Base-by-base conservation (phyloP, 2,888 invertebrate species). In the Drosophila leonis region DNA sequence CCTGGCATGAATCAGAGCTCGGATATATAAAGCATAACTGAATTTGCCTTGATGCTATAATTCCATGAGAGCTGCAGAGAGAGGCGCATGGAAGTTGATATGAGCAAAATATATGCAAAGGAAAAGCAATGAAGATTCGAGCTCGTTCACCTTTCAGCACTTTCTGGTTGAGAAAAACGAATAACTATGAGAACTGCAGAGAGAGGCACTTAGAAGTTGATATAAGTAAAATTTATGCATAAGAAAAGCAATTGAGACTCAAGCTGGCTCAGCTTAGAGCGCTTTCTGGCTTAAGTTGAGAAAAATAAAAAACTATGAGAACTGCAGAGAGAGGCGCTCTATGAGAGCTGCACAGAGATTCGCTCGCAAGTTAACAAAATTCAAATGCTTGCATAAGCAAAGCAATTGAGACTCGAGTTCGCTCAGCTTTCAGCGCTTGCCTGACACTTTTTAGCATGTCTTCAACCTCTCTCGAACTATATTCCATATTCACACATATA, bases 1-100 rank as follows among this genome's bases (percentile, higher is more conserved):
- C 80, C 44, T 75, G 80, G 46, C 68, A 68, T 35, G 42, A 48
- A 55, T 65, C 18, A 18, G 27, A 8, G 51, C 13, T 10, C 31
- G 5, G 18, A 8, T 49, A 33, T 49, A 33, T 33, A 13, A 31
- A 49, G 13, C 39, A 4, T 35, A 42, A 31, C 29, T 24, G 15
- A 13, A 52, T 31, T 51, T 27, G 65, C 29, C 68, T 52, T 44
- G 68, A 27, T 39, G 27, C 33, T 33, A 20, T 37, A 18, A 8
- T n/a, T 13, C 44, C 24, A 24, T 24, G 24, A 24, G 4, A 24
- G 24, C 4, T 24, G n/a, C n/a, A 10, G 27, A 29, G 48, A 48
- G 48, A n/a, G 48, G 29, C 48, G 29, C 29, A 10, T 2, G n/a
- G 2, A 29, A 24, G 1, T 2, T 20, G 2, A 20, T 42, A n/a